A percentile compares a stretch with the other conserved stretches of the same genome.
Evolutionary conservation across 2,888 invertebrate species (phyloP).

Genomic region (Dromius quadrimaculatus): DNA sequence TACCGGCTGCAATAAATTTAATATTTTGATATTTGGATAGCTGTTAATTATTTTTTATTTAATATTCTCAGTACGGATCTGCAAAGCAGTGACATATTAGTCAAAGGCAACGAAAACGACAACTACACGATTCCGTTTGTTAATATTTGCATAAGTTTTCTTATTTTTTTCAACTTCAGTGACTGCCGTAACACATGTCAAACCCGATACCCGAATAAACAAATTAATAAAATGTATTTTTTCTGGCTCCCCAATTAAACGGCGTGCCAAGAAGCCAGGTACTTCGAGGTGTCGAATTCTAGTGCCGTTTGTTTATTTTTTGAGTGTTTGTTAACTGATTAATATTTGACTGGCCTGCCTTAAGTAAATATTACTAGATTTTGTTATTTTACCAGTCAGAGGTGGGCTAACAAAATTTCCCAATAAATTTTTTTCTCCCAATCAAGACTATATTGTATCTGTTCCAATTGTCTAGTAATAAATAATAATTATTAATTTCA

Average conservation of each 20-base stretch:
- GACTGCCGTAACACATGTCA: slow-evolving; percentile 36
- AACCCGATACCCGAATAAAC: slow-evolving; percentile 28
- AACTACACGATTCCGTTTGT: slow-evolving; percentile 15
- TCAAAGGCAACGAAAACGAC: slow-evolving; percentile 20
- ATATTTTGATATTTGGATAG: background rate
- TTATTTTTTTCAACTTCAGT: slow-evolving; percentile 14
- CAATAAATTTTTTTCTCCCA: slow-evolving; percentile 13
- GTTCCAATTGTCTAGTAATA: slow-evolving; percentile 41
- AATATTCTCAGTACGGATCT: background rate
- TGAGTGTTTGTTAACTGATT: slow-evolving; percentile 50
- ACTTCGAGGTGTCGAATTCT: slow-evolving; percentile 47
- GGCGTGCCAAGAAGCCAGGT: background rate
- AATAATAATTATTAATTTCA: slow-evolving; percentile 25
- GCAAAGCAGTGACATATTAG: background rate
- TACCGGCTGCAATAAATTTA: background rate
- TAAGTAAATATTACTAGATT: slow-evolving; percentile 47
- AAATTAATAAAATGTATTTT: slow-evolving; percentile 49
- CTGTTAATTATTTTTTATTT: background rate
- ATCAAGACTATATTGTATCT: slow-evolving; percentile 43
- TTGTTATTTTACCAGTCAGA: no score
- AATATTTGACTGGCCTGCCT: slow-evolving; percentile 38
- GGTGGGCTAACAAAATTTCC: no score
- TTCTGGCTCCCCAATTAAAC: slow-evolving; percentile 35
- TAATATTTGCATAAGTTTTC: slow-evolving; percentile 37
- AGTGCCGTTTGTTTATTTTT: slow-evolving; percentile 38